Percentiles rank a stretch among this genome's conserved stretches.
phyloP scores from a whole-genome alignment of 2,888 invertebrate species.

The Ornithoptera alexandrae region DNA sequence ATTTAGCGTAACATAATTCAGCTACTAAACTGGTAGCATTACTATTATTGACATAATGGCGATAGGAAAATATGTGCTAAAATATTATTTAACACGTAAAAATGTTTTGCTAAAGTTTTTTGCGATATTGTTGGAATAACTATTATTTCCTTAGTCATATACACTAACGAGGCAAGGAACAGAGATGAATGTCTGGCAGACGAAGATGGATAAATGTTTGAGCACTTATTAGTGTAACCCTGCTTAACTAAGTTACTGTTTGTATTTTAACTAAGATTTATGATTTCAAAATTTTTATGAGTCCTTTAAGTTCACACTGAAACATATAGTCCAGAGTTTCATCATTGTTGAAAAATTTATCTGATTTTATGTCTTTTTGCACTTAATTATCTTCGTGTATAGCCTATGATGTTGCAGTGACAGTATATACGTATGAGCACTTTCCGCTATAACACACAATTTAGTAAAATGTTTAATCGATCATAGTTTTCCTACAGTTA shows the following conservation, averaged over 20 bases:
- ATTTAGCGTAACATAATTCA: slow-evolving; percentile 59
- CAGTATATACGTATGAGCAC: neutral
- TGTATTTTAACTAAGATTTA: slow-evolving; percentile 28
- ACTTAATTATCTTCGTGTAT: no score
- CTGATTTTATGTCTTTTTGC: neutral
- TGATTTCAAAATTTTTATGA: slow-evolving; percentile 19
- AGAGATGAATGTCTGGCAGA: slow-evolving; percentile 28
- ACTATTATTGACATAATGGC: slow-evolving; percentile 73
- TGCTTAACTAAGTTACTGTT: slow-evolving; percentile 25
- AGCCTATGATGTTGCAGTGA: neutral
- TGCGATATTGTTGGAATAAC: slow-evolving; percentile 1
- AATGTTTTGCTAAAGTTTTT: slow-evolving; percentile 39
- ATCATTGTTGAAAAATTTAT: neutral
- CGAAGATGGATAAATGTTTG: slow-evolving; percentile 30
- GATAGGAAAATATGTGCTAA: slow-evolving; percentile 61
- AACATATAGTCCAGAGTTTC: neutral
- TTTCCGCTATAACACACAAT: no score
- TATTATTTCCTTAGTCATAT: slow-evolving; percentile 22
- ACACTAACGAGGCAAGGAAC: slow-evolving; percentile 28
- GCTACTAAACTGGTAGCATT: slow-evolving; percentile 76
- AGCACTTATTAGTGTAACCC: slow-evolving; percentile 30
- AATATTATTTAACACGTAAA: slow-evolving; percentile 55
- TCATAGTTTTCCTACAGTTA: no score
- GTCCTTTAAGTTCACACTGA: neutral
- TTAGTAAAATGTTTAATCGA: no score